phyloP scores from a whole-genome alignment of 2,113 vertebrate species.

The Larimichthys polyactis region DNA sequence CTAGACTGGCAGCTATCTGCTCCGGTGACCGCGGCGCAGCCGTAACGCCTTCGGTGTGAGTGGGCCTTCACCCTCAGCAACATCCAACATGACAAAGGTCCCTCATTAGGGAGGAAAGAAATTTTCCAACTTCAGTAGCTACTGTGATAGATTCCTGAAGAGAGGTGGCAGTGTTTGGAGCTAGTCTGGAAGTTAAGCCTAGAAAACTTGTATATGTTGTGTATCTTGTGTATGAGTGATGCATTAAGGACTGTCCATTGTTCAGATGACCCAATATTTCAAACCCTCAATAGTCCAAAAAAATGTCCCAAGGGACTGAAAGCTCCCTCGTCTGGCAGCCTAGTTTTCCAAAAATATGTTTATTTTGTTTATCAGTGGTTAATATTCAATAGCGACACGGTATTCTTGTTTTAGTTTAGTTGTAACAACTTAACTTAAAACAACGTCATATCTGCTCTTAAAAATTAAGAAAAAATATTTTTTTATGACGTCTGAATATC shows the following conservation, averaged over 20 bases:
- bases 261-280: no score
- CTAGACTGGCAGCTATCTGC: no score
- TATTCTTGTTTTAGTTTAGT: not conserved
- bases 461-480: not conserved
- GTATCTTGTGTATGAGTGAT: no score
- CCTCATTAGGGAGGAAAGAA: slow-evolving; percentile 20
- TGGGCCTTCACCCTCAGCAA: slow-evolving; percentile 1
- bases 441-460: no score
- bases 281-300: no score
- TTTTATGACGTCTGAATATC: not conserved
- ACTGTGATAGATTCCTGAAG: slow-evolving; percentile 1
- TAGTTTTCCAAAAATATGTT: not conserved
- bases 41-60: no score
- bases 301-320: no score
- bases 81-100: slow-evolving; percentile 9
- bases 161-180: not conserved
- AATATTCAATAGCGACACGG: not conserved
- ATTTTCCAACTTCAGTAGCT: not conserved
- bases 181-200: not conserved
- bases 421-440: not conserved
- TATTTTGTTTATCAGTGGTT: not conserved
- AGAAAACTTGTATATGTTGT: not conserved
- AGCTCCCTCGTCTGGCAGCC: no score
- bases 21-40: no score
- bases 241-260: no score